phyloP scores from a whole-genome alignment of 1,140 invertebrate species.

The Nixonia krombeini region DNA sequence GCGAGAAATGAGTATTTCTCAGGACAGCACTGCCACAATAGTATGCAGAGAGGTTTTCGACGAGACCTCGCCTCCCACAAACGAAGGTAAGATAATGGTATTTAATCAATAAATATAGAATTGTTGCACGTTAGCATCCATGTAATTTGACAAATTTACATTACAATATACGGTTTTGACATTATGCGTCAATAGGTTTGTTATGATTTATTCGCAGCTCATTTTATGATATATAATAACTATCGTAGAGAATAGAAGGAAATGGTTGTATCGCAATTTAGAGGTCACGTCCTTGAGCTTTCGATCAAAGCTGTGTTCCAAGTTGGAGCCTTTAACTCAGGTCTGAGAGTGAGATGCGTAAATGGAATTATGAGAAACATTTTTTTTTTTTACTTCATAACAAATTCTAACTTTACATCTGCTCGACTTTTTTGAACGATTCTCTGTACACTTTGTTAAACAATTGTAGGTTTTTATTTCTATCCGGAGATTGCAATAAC shows the following conservation, averaged over 20 bases:
- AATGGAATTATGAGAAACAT: neutral
- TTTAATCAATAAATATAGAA: too few species aligned
- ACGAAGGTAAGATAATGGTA: constrained; percentile 76
- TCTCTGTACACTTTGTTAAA: too few species aligned
- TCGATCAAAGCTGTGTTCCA: constrained; percentile 4
- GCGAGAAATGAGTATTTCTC: constrained; percentile 68
- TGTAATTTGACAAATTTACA: too few species aligned
- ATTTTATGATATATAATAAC: neutral
- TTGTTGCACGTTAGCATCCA: too few species aligned
- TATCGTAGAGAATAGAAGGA: neutral
- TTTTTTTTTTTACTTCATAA: too few species aligned
- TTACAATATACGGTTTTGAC: too few species aligned
- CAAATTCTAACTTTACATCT: too few species aligned
- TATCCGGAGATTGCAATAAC: too few species aligned
- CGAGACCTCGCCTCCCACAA: constrained; percentile 83
- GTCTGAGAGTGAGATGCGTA: constrained; percentile 4
- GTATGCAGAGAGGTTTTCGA: constrained; percentile 87
- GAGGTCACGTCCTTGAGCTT: constrained; percentile 12
- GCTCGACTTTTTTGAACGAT: too few species aligned
- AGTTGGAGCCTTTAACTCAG: too few species aligned
- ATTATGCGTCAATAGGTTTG: neutral
- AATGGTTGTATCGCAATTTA: neutral
- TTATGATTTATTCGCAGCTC: neutral
- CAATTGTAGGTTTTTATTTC: too few species aligned
- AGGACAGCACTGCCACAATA: constrained; percentile 74